Evolutionary conservation across 1,140 invertebrate species (phyloP), one percentile per base, ranked within the genome.

Genomic region (Aphelenchoides fujianensis): DNA sequence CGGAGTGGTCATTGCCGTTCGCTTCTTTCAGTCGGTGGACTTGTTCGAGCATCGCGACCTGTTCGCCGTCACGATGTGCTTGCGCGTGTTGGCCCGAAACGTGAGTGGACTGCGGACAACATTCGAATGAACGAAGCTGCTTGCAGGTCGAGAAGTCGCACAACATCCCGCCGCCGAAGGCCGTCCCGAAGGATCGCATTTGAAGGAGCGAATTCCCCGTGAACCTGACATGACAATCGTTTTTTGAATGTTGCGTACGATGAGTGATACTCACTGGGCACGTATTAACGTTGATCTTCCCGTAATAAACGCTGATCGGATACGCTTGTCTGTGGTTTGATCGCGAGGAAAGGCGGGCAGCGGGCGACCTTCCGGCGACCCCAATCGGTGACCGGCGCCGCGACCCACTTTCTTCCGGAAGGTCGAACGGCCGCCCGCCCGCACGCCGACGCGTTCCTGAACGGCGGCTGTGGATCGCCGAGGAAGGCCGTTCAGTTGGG

Each of bases 31-130:
- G 75, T 80, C 59, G 55, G 82, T 72, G 1, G 95, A 97, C 86
- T 88, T 97, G 7, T 96, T 93, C 91, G 95, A 97, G 85, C 88
- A 90, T 83, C 92, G 95, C 86, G 97, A 97, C 85, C 89, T 97
- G 32, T 93, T 94, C 85, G 92, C 93, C 35, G 95, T 97, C 41
- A 91, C 95, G 54, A 92, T 94, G 80, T 95, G 93, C 85, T 86
- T 97, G 63, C 92, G 94, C 84, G 92, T 94, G 2, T 88, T 98
- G 12, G 95, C 93, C 31, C 89, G 95, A 87, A 97, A 97, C 89
- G 94, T 95, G 87, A 82, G 82, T 76, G 76, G 30, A 1, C 16
- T 16, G 9, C 12, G 48, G 32, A 54, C 35, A 30, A 30, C 9
- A 74, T 27, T 31, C 69, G 37, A 16, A 32, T 30, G 0, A 28